These are phyloP conservation scores for Lepeophtheirus nordmannii DNA, from an alignment of 2,888 invertebrate genomes.

Conservation along the genomic window DNA sequence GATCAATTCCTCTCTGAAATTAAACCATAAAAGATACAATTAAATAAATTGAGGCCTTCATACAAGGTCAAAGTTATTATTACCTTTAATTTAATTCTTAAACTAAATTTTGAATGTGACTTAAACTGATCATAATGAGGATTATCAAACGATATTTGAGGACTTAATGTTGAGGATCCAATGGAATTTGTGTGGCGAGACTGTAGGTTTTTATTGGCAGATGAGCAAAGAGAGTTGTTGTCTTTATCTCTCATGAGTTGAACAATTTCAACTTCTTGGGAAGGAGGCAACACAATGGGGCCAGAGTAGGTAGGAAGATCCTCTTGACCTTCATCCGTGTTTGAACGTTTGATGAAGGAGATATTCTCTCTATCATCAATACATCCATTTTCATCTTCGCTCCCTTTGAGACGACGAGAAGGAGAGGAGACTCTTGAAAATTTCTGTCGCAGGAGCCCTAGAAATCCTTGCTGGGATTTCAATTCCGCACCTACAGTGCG, in stretches of 20 bases:
- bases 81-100: background rate
- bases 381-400: too few relatives aligned
- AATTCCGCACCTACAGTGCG: background rate
- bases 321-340: too few relatives aligned
- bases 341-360: too few relatives aligned
- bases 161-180: background rate
- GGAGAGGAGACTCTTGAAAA: background rate
- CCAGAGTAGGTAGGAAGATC: background rate
- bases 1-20: conserved; percentile 6
- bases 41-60: background rate
- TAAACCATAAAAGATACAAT: background rate
- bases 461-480: conserved; percentile 2
- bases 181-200: background rate
- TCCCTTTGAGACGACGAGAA: background rate
- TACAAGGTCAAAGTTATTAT: background rate
- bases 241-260: background rate
- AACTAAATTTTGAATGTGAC: background rate
- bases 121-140: background rate
- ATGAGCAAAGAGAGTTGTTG: background rate
- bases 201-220: background rate
- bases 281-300: background rate
- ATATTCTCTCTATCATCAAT: too few relatives aligned
- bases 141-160: background rate
- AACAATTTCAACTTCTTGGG: background rate
- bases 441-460: background rate